Conservation (phyloP, 1,140 invertebrate genomes). For the Macrobrachium rosenbergii region DNA sequence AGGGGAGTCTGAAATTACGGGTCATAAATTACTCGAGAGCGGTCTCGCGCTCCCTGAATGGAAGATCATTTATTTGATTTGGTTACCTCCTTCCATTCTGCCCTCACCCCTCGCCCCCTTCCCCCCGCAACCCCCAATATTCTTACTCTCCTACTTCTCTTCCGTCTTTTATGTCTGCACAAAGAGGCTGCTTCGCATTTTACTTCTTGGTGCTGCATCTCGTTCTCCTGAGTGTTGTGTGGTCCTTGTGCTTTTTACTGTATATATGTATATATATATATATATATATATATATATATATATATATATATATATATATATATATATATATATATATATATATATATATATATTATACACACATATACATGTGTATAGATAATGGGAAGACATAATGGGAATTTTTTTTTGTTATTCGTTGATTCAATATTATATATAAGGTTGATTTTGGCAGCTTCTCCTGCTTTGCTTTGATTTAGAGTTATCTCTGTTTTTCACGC, state of each 20-base stretch:
- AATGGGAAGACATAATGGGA: too few relatives aligned
- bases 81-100: neutral
- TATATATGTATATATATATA: neutral
- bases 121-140: neutral
- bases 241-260: neutral
- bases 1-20: too few relatives aligned
- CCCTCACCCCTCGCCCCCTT: neutral
- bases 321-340: neutral
- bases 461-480: neutral
- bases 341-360: neutral
- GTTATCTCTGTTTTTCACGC: neutral
- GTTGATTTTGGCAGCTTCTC: too few relatives aligned
- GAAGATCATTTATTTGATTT: too few relatives aligned
- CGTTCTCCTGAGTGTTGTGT: too few relatives aligned
- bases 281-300: conserved; percentile 9
- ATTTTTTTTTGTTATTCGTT: too few relatives aligned
- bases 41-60: too few relatives aligned
- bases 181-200: neutral
- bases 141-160: neutral
- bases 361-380: neutral
- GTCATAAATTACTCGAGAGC: too few relatives aligned
- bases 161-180: neutral
- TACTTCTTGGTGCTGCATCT: too few relatives aligned
- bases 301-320: neutral
- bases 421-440: too few relatives aligned